phyloP scores from a whole-genome alignment of 2,113 vertebrate species.

The Corvus moneduloides region DNA sequence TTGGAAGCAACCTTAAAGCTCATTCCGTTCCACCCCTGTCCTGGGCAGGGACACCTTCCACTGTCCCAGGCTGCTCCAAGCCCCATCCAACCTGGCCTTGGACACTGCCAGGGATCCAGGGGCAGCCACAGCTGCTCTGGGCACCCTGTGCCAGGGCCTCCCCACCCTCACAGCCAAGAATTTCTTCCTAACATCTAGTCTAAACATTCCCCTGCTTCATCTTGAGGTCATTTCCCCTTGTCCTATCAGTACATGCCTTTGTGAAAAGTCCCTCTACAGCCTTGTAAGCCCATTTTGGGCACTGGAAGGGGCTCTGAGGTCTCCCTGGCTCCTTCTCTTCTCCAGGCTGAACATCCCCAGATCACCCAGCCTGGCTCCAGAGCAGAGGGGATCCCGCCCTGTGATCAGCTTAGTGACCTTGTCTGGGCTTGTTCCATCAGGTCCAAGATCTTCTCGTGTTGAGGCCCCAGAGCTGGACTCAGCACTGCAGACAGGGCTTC shows the following conservation, averaged over 20 bases:
- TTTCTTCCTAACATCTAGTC: background rate
- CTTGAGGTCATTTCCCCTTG: background rate
- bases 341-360: background rate
- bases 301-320: background rate
- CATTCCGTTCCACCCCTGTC: background rate
- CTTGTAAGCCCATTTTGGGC: background rate
- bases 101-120: background rate
- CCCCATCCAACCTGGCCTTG: rapidly evolving
- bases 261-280: too few species aligned
- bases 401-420: background rate
- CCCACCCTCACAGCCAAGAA: background rate
- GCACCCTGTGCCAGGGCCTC: background rate
- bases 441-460: background rate
- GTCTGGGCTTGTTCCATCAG: background rate
- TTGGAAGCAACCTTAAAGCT: background rate
- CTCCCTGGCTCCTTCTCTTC: background rate
- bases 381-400: background rate
- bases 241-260: background rate
- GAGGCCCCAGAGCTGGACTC: background rate
- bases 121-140: background rate
- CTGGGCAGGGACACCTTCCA: background rate
- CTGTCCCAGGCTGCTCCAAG: background rate
- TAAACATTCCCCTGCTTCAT: background rate
- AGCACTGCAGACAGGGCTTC: background rate
- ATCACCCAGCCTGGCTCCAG: background rate